Base-by-base conservation (phyloP, 2,797 vertebrate genomes). In the Ammospiza maritima region DNA sequence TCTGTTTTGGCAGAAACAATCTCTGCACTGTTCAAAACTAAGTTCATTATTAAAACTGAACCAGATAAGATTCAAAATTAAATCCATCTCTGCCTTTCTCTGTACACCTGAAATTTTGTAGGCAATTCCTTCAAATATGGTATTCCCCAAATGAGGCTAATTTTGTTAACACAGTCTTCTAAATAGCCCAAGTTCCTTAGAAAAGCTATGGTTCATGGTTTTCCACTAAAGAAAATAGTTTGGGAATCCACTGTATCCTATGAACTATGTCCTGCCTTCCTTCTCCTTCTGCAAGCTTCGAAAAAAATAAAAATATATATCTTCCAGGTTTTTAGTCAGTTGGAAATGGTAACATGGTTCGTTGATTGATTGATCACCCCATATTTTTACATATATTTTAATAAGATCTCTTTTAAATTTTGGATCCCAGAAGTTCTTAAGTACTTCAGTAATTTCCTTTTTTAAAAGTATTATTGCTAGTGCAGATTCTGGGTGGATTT, bases 401-500 rank as follows among this genome's bases (percentile, higher is more conserved):
- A 66, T 14, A 76, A 85, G 27, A 25, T 47, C 34, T 45, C 5
- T 48, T 48, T 74, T 67, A 19, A 45, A 5, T 82, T 85, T 69
- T 85, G 27, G 5, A 38, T 72, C 36, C n/a, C 30, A 58, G 22
- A 84, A 75, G 10, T 57, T 70, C 53, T 67, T 71, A 42, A 50
- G 32, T 9, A 48, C n/a, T 75, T 54, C 44, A 62, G 19, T 44
- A 57, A 64, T 29, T 66, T 23, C 44, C 15, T 73, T 90, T 89
- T 72, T 38, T 58, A 78, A 40, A 17, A 58, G 3, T 17, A 32
- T 36, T 71, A 20, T 18, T 89, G 42, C n/a, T 54, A 6, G 14
- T 10, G 10, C 36, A 86, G 25, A 74, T 45, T 60, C 5, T 8
- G n/a, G 5, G 11, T 4, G 3, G 1, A 0, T 4, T 7, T 29